Evolutionary conservation across 2,888 invertebrate genomes (phyloP).

Genomic region (Ochropleura plecta): DNA sequence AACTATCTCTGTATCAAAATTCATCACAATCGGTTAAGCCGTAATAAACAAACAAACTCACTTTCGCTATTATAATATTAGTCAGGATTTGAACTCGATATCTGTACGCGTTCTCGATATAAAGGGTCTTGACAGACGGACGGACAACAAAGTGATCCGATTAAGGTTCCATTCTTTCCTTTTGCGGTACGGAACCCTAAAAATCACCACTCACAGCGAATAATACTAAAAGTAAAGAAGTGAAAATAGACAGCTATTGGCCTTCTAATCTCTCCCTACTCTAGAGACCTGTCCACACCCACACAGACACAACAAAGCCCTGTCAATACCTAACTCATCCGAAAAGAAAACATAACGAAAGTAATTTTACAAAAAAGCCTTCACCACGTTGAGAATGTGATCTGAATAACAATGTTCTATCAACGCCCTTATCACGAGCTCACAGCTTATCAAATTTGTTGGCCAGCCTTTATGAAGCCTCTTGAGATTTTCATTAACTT

Average conservation of each 20-base stretch:
- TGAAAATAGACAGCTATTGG: constrained; percentile 42
- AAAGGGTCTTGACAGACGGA: no score
- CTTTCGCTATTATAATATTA: no score
- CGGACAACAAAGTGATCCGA: no score
- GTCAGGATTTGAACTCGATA: no score
- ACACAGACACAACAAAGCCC: constrained; percentile 32
- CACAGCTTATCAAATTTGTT: constrained; percentile 68
- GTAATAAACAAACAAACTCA: no score
- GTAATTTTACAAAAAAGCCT: constrained; percentile 58
- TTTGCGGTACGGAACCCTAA: not conserved
- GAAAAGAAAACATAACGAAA: constrained; percentile 48
- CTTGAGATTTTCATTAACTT: constrained; percentile 71
- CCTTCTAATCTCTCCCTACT: constrained; percentile 36
- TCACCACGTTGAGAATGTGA: constrained; percentile 43
- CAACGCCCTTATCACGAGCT: constrained; percentile 57
- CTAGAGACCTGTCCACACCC: constrained; percentile 28
- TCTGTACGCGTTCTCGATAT: no score
- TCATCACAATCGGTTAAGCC: no score
- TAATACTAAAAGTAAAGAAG: constrained; percentile 11
- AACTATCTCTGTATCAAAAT: no score
- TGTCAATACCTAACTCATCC: constrained; percentile 59
- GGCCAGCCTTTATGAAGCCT: constrained; percentile 64
- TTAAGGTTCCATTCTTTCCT: no score
- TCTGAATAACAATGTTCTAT: constrained; percentile 57
- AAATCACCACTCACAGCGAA: not conserved